Evolutionary conservation across 2,113 vertebrate genomes (phyloP), one percentile per base, ranked within the genome.

Genomic region (Catagonus wagneri): DNA sequence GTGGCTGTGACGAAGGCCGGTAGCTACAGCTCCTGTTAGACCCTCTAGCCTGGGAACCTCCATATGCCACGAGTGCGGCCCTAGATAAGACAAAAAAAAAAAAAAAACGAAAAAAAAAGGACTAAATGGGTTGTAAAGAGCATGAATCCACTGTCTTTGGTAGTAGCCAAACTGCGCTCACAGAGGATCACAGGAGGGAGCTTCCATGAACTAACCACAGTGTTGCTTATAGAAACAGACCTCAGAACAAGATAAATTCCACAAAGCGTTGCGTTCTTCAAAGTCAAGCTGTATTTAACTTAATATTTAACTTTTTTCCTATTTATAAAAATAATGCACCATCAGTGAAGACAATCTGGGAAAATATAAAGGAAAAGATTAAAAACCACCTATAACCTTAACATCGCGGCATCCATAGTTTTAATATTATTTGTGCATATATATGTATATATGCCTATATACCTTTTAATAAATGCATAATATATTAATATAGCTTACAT

Each of bases 361-460:
- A 69, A 94, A 84, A 88, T 52, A 44, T 56, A 74, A 85, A n/a
- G 29, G 68, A 71, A 58, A 52, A 96, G 63, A 79, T 80, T 80
- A 60, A 90, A 89, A 89, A 32, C 10, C 69, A 89, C 15, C 22
- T 54, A 44, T 81, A 71, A 61, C 56, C 12, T 68, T 84, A 80
- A 60, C 36, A 60, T 78, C 32, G 39, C 8, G 2, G 20, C 2
- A 66, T 44, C 27, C 7, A 54, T n/a, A 50, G 65, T 83, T 83
- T 80, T 17, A 65, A 65, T 91, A 44, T 86, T 83, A 52, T 44
- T 25, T 60, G 15, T 44, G 25, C 29, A 8, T 44, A 36, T 54
- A 36, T 27, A 34, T 52, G 9, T 56, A 23, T 79, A 50, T 13
- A 12, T 7, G 34, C 8, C 13, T 56, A 20, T 78, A 39, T 27